These are phyloP conservation scores for Clarias pachynema DNA, from an alignment of 2,797 vertebrate species.

Conservation along the genomic window DNA sequence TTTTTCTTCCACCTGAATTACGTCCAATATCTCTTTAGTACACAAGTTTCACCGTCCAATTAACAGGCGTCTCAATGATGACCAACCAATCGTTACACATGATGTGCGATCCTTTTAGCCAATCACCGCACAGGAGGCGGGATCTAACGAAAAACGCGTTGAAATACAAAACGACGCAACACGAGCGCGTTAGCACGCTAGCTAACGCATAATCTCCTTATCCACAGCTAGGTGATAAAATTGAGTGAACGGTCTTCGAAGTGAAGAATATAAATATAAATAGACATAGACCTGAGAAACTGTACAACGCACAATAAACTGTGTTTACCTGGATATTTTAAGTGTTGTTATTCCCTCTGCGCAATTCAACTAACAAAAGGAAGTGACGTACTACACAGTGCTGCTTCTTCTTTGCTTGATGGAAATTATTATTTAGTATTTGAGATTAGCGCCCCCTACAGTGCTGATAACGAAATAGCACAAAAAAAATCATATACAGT, in stretches of 20 bases:
- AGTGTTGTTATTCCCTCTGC: slow-evolving; percentile 46
- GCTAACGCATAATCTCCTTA: background rate
- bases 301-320: background rate
- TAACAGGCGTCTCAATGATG: background rate
- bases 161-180: background rate
- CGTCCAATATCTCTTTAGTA: too few species aligned
- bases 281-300: background rate
- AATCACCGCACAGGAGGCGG: slow-evolving; percentile 16
- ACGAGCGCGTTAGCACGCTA: background rate
- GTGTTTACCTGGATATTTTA: slow-evolving; percentile 37
- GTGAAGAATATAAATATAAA: background rate
- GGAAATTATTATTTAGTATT: background rate
- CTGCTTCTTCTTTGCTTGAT: background rate
- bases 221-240: background rate
- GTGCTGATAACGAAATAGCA: background rate
- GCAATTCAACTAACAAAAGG: slow-evolving; percentile 47
- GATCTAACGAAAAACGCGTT: background rate
- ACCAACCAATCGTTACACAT: background rate
- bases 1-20: slow-evolving; percentile 10
- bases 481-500: too few species aligned
- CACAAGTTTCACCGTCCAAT: background rate
- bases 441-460: background rate
- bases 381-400: slow-evolving; percentile 10
- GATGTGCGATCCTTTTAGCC: background rate
- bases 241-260: background rate